Evolutionary conservation across 2,113 vertebrate genomes (phyloP).

Genomic region (Microtus ochrogaster): DNA sequence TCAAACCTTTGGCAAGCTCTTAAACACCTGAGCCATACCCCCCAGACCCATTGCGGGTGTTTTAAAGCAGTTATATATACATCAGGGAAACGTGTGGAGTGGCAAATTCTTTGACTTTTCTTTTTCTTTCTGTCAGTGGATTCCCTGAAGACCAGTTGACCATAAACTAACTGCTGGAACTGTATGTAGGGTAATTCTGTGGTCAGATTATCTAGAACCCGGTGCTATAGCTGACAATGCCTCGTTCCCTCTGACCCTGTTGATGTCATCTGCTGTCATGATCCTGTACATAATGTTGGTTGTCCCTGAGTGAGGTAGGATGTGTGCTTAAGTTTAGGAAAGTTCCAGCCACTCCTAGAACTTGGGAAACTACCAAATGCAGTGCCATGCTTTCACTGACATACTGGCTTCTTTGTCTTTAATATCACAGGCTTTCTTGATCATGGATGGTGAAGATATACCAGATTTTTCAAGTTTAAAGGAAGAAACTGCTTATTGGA

Average conservation of each 20-base stretch:
- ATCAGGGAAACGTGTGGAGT: neutral
- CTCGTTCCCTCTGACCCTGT: neutral
- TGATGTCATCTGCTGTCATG: neutral
- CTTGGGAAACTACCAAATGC: constrained; percentile 33
- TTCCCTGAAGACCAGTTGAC: neutral
- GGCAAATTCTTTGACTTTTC: neutral
- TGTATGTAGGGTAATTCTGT: neutral
- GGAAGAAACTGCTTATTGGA: constrained; percentile 98
- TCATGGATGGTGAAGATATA: constrained; percentile 98
- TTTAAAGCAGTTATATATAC: neutral
- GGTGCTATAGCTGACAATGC: neutral
- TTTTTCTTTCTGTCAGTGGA: neutral
- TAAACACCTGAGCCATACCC: neutral
- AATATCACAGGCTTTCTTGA: constrained; percentile 88
- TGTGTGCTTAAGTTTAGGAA: neutral
- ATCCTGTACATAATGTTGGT: neutral
- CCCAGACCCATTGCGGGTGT: neutral
- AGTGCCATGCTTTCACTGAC: neutral
- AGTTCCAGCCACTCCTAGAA: neutral
- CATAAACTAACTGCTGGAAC: neutral
- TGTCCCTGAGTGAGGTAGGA: neutral
- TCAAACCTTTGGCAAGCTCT: neutral
- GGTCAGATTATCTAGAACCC: neutral
- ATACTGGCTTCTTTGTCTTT: constrained; percentile 55
- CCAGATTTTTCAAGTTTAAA: constrained; percentile 96